phyloP scores from a whole-genome alignment of 2,113 vertebrate species.

The Rhodinocichla rosea region DNA sequence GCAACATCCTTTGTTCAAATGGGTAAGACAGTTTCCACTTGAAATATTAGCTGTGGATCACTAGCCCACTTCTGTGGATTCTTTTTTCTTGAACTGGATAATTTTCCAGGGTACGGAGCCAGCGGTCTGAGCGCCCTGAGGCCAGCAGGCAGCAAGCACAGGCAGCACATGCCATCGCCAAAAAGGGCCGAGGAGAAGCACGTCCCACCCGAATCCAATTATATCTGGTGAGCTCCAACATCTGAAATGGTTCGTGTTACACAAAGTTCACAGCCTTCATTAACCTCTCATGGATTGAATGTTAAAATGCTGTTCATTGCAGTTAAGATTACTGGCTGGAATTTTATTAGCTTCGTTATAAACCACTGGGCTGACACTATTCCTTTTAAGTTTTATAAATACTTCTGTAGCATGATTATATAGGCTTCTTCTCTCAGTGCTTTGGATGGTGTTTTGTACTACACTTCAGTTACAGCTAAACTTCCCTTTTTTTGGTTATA shows the following conservation, averaged over 20 bases:
- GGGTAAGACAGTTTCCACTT: not conserved
- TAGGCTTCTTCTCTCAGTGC: constrained; percentile 68
- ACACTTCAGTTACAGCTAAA: constrained; percentile 58
- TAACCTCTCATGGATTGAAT: constrained; percentile 76
- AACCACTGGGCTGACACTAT: constrained; percentile 75
- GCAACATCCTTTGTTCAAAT: not conserved
- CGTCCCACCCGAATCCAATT: constrained; percentile 85
- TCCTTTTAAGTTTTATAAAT: constrained; percentile 74
- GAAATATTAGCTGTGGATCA: constrained; percentile 33
- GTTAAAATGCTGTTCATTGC: constrained; percentile 73
- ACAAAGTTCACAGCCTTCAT: constrained; percentile 74
- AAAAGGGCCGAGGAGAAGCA: constrained; percentile 75
- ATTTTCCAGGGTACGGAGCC: constrained; percentile 81
- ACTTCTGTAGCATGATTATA: constrained; percentile 61
- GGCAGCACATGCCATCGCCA: constrained; percentile 72
- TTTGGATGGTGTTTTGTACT: constrained; percentile 68
- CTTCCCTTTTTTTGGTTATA: constrained; percentile 38
- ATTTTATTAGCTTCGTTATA: constrained; percentile 79
- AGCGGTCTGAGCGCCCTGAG: constrained; percentile 71
- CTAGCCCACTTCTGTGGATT: constrained; percentile 47
- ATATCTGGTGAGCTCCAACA: constrained; percentile 81
- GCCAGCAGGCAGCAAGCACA: constrained; percentile 73
- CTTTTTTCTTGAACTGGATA: constrained; percentile 61
- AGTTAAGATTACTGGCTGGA: constrained; percentile 70
- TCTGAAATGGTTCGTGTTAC: constrained; percentile 75